A percentile compares a stretch with the other conserved stretches of the same genome.
phyloP scores from a whole-genome alignment of 2,888 invertebrate species.

The Pterostichus niger region DNA sequence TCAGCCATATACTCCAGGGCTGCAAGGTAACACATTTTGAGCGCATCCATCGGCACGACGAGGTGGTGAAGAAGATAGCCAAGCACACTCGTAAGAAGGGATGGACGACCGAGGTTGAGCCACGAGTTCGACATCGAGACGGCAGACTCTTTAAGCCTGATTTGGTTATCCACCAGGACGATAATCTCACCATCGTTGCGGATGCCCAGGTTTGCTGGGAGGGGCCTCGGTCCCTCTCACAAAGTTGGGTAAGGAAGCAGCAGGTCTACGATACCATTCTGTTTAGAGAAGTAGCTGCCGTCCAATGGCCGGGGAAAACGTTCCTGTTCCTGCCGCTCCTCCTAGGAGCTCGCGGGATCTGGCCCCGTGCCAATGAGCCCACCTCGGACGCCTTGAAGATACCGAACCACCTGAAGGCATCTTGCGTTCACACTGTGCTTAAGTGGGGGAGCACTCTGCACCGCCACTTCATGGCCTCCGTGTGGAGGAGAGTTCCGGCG shows the following conservation, averaged over 20 bases:
- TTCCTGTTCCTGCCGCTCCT: slow-evolving; percentile 35
- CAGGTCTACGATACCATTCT: slow-evolving; percentile 30
- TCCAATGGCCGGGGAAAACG: slow-evolving; percentile 4
- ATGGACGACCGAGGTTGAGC: slow-evolving; percentile 13
- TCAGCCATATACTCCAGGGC: slow-evolving; percentile 70
- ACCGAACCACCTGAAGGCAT: background rate
- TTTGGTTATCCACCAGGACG: no score
- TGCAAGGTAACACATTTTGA: slow-evolving; percentile 69
- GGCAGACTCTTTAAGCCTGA: no score
- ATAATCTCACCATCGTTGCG: slow-evolving; percentile 1
- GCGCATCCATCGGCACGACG: slow-evolving; percentile 68
- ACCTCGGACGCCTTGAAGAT: background rate
- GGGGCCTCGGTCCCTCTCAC: slow-evolving; percentile 32
- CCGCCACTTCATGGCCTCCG: no score
- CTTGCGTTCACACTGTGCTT: slow-evolving; percentile 36
- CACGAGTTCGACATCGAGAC: slow-evolving; percentile 32
- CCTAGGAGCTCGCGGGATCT: slow-evolving; percentile 52
- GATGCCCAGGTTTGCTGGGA: slow-evolving; percentile 65
- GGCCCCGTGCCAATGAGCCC: slow-evolving; percentile 14
- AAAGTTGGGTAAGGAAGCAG: slow-evolving; percentile 29
- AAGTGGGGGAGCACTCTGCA: slow-evolving; percentile 50
- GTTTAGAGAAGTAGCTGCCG: slow-evolving; percentile 25
- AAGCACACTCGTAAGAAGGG: background rate
- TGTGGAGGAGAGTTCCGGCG: no score
- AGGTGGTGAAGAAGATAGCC: slow-evolving; percentile 6